These are phyloP conservation scores for Microtus pennsylvanicus DNA, from an alignment of 2,113 vertebrate genomes.

Conservation along the genomic window DNA sequence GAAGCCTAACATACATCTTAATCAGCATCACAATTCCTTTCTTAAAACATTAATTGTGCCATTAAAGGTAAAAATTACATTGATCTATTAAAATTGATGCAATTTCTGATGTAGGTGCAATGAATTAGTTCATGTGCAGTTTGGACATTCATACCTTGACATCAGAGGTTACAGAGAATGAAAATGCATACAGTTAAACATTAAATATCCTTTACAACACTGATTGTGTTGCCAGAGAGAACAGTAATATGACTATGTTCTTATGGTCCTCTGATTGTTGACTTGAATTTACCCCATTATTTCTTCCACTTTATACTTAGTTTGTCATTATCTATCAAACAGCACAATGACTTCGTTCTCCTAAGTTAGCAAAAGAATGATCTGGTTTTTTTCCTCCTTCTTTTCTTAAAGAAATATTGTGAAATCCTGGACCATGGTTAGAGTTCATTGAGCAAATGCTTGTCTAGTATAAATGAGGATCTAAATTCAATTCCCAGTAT, in stretches of 20 bases:
- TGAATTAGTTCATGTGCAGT: background rate
- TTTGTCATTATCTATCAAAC: background rate
- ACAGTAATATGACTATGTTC: background rate
- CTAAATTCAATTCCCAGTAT: background rate
- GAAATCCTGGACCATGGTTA: background rate
- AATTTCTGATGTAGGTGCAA: background rate
- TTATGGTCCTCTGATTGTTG: background rate
- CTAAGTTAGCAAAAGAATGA: constrained; percentile 2
- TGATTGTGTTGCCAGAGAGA: background rate
- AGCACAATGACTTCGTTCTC: background rate
- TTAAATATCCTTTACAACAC: background rate
- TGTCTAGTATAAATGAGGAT: background rate
- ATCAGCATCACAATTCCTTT: background rate
- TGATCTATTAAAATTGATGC: background rate
- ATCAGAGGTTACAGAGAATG: background rate
- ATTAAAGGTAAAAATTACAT: background rate
- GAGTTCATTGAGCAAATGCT: background rate
- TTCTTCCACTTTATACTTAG: background rate
- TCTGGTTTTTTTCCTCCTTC: background rate
- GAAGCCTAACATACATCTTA: background rate
- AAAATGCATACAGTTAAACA: background rate
- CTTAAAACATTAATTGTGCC: background rate
- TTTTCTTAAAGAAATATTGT: background rate
- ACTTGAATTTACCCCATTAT: background rate
- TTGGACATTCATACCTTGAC: background rate